Base-by-base conservation (phyloP, 2,113 vertebrate genomes). In the Silurus meridionalis region DNA sequence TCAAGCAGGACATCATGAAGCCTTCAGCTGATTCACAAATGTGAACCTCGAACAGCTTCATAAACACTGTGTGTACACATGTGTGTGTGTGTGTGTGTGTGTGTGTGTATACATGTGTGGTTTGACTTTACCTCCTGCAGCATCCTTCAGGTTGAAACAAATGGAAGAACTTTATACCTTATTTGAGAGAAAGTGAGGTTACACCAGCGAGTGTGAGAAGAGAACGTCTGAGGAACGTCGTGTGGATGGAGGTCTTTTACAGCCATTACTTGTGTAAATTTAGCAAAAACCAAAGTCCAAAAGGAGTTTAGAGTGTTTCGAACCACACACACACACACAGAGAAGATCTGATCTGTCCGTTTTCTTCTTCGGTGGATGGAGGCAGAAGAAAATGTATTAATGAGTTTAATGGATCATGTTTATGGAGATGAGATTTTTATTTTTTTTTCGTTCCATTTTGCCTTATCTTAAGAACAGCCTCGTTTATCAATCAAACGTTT, bases 211-310 rank as follows among this genome's bases (percentile, higher is more conserved):
- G 80, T 46, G 69, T 55, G 60, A 6, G 8, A 6, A 46, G 28
- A 66, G n/a, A 4, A 53, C 13, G 23, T 6, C 10, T 57, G 52
- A 52, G 17, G 67, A 72, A 57, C 25, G 60, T n/a, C n/a, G 5
- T 28, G 19, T 61, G 52, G 69, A 79, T 2, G 19, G 7, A 84
- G 74, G 13, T 60, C 23, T 79, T 67, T 61, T 23, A 14, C 28
- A 28, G 75, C 82, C 63, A 67, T 83, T 8, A 66, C 25, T 17
- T 78, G 25, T 83, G 80, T 75, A 19, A 37, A 23, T 74, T 23
- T 83, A 13, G n/a, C 63, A 83, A 61, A 37, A 69, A 87, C 82
- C 86, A 79, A 87, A 83, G 81, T 66, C 7, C 37, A 37, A 37
- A 37, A 37, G 37, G 37, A 37, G 37, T 87, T 78, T 60, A 28